Evolutionary conservation across 1,140 invertebrate genomes (phyloP).

Genomic region (Atta colombica): DNA sequence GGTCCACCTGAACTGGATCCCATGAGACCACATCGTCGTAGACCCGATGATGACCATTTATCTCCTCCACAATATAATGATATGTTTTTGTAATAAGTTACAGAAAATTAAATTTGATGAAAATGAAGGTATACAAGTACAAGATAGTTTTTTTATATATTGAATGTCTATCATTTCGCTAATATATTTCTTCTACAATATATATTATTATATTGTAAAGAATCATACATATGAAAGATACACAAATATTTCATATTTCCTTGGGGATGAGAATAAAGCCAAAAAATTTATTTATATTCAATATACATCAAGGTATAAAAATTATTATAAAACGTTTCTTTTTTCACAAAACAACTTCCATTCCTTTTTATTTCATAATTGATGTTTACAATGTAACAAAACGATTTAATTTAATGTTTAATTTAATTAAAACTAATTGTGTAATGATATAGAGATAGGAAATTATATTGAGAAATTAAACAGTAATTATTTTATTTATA

Average conservation of each 20-base stretch:
- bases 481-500: conserved; percentile 69
- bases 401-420: conserved; percentile 58
- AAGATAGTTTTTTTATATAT: neutral
- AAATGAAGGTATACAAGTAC: neutral
- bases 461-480: conserved; percentile 76
- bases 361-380: conserved; percentile 79
- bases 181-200: neutral
- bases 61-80: conserved; percentile 91
- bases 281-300: conserved; percentile 48
- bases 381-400: conserved; percentile 80
- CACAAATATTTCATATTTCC: neutral
- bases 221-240: neutral
- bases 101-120: conserved; percentile 22
- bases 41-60: conserved; percentile 91
- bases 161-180: neutral
- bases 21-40: conserved; percentile 75
- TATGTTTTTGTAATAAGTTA: conserved; percentile 89
- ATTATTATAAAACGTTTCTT: conserved; percentile 38
- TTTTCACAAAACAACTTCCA: conserved; percentile 81
- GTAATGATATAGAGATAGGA: conserved; percentile 63
- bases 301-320: conserved; percentile 26
- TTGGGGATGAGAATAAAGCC: neutral
- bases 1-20: conserved; percentile 88
- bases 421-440: conserved; percentile 71
- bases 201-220: conserved; percentile 1